Base-by-base conservation (phyloP, 2,888 invertebrate genomes). In the Belgica antarctica region DNA sequence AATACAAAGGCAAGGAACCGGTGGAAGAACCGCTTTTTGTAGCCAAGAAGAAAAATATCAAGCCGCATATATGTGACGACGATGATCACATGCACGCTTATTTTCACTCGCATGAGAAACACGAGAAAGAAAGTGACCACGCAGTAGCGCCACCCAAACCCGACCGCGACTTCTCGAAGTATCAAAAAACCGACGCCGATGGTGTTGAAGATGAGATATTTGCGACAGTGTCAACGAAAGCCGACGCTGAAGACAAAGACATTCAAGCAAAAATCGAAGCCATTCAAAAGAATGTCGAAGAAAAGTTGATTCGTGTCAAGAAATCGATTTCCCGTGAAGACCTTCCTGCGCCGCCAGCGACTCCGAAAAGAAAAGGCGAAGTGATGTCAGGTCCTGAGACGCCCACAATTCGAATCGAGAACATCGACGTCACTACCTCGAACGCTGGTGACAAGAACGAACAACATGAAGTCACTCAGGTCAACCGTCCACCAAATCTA, bases 81-180 rank as follows among this genome's bases (percentile, higher is more conserved):
- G 71, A 72, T 1, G 28, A 61, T 5, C 25, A 72, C 1, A 68
- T 62, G 28, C 47, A 71, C n/a, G 36, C 1, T 27, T 3, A 66
- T 4, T 7, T 61, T 0, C 71, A 72, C 28, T 10, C 57, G 17
- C 71, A 71, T 46, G 65, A 66, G 15, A 41, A 71, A 8, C 41
- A 70, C n/a, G 25, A 57, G 15, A 19, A 41, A 36, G 62, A 62
- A 22, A 1, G 28, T 31, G 65, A 65, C 24, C 12, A 70, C 27
- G 25, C 66, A 27, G 46, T 34, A 66, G 72, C 73, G 25, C 74
- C 74, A n/a, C 72, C 72, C 46, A 74, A 74, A 72, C 74, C 74
- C 7, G 72, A 72, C 47, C 70, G 74, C n/a, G 74, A 74, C 59
- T 74, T 74, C 47, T 63, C 71, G 19, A 72, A 73, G 62, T 74